Evolutionary conservation across 2,888 invertebrate species (phyloP).

Genomic region (Brachypalpus laphriformis): DNA sequence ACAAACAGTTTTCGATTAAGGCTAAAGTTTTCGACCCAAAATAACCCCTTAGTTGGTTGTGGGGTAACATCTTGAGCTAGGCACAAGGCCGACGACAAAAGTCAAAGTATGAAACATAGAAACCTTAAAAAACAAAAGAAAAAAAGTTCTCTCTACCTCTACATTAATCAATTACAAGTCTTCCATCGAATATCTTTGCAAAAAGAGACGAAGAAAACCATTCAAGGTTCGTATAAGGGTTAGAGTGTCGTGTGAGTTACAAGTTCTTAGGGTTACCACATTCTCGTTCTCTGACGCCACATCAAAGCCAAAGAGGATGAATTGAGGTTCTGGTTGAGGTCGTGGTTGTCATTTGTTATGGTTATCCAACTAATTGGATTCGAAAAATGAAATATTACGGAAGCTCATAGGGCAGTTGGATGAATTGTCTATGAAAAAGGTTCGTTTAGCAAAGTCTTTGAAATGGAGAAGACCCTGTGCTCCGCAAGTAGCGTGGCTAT

Average conservation of each 20-base stretch:
- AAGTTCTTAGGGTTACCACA: constrained; percentile 47
- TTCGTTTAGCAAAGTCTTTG: no score
- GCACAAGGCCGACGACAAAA: not conserved
- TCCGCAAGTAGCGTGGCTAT: no score
- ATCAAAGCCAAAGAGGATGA: constrained; percentile 4
- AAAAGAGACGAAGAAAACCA: not conserved
- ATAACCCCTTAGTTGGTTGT: constrained; percentile 4
- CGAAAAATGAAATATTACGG: not conserved
- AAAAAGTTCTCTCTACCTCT: constrained; percentile 9
- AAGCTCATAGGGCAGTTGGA: constrained; percentile 1
- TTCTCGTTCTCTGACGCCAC: not conserved
- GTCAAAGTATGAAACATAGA: constrained; percentile 28
- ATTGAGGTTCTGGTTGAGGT: not conserved
- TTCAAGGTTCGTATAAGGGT: no score
- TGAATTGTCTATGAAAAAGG: no score
- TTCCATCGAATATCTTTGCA: not conserved
- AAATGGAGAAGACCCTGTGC: no score
- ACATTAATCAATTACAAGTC: constrained; percentile 40
- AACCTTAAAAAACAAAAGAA: constrained; percentile 40
- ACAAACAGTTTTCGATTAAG: constrained; percentile 44
- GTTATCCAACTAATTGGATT: constrained; percentile 66
- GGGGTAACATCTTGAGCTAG: constrained; percentile 12
- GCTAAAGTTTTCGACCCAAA: constrained; percentile 58
- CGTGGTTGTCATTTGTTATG: not conserved
- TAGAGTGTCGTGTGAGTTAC: constrained; percentile 33